Evolutionary conservation across 2,113 vertebrate genomes (phyloP), one percentile per base, ranked within the genome.

Genomic region (Tetraodon nigroviridis): DNA sequence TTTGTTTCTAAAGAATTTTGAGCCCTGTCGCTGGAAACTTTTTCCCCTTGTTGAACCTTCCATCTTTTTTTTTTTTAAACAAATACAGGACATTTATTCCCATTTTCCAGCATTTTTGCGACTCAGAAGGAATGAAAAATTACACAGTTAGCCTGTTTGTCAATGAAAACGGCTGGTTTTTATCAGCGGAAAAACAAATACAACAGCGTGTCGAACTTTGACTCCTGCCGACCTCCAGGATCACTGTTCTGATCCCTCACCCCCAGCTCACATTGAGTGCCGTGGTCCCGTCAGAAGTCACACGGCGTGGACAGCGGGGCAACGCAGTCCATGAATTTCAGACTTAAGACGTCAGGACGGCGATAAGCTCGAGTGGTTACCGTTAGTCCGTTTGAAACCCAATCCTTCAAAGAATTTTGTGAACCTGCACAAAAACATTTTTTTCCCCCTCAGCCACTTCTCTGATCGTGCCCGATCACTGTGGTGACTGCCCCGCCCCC

Each of bases 211-310:
- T 55, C 81, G 73, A 82, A 61, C 80, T 81, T 41, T 83, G 37
- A 84, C 81, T 81, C 58, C 47, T 15, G 54, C 37, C 70, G 44
- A 15, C 44, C 44, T n/a, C 44, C 44, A 7, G 17, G 55, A 70
- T 64, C 18, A 16, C 81, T 61, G 29, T 68, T 75, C 63, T 73
- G 83, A 87, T 82, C 79, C 80, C 32, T 69, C 4, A 86, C 72
- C 79, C 47, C 17, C 18, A 58, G 41, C 58, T 67, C 53, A 52
- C 5, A 61, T 37, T 71, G 66, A 14, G 1, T 1, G 15, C 51
- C 3, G 42, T 32, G 29, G 29, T 53, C 18, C 13, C 4, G 20
- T 63, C 29, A 7, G 63, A 64, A 67, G 65, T 66, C 64, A 61
- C 24, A 51, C 49, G 5, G 58, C 1, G 64, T 24, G 50, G 69